Conservation (phyloP, 2,113 vertebrate species). For the Upupa epops region DNA sequence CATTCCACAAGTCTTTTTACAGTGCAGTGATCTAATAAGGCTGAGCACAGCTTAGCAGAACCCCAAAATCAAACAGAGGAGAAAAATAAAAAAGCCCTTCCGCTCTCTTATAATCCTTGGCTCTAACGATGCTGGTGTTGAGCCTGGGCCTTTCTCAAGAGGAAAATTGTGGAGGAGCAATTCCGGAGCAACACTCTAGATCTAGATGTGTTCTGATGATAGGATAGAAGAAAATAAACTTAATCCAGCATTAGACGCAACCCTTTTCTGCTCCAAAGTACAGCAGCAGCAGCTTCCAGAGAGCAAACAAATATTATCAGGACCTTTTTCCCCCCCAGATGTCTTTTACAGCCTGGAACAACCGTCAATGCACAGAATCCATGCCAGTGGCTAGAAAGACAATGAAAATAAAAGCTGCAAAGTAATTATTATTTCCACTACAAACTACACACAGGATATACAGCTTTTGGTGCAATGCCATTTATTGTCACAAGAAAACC, state of each 20-base stretch:
- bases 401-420: slow-evolving; percentile 36
- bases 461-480: slow-evolving; percentile 52
- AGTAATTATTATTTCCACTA: slow-evolving; percentile 49
- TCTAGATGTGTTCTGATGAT: not conserved
- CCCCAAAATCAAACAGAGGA: not conserved
- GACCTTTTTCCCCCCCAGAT: not conserved
- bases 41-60: not conserved
- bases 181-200: not conserved
- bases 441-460: slow-evolving; percentile 41
- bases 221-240: not conserved
- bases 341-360: not conserved
- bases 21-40: not conserved
- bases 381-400: not conserved
- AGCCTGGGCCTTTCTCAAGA: slow-evolving; percentile 17
- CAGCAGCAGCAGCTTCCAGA: not conserved
- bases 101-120: not conserved
- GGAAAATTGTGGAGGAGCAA: not conserved
- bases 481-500: slow-evolving; percentile 57
- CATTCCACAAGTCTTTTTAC: not conserved
- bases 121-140: slow-evolving; percentile 18
- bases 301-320: not conserved
- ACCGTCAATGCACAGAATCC: not conserved
- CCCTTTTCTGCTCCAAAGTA: not conserved
- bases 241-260: not conserved
- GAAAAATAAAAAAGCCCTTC: not conserved